A percentile compares a stretch with the other conserved stretches of the same genome.
phyloP scores from a whole-genome alignment of 2,113 vertebrate species.

The Hippolais icterina region DNA sequence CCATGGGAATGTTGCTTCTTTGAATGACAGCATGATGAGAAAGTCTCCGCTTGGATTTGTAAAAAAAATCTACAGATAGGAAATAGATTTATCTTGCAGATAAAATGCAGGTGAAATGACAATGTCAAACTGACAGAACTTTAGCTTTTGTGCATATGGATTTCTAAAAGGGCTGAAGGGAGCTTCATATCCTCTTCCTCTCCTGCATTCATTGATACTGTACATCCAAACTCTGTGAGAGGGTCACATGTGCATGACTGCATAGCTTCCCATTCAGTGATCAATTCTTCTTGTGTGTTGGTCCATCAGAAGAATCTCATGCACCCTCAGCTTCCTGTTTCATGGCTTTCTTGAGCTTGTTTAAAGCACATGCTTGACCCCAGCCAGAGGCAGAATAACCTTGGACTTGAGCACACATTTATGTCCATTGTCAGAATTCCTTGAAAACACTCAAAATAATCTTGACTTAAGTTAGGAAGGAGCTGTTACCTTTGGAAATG shows the following conservation, averaged over 20 bases:
- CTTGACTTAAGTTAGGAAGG: background rate
- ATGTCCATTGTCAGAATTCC: background rate
- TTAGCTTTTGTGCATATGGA: background rate
- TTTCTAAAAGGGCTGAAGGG: background rate
- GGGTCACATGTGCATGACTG: background rate
- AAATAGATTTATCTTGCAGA: background rate
- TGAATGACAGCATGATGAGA: background rate
- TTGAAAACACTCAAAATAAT: background rate
- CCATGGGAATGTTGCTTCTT: background rate
- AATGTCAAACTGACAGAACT: background rate
- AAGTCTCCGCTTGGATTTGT: background rate
- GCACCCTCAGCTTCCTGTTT: background rate
- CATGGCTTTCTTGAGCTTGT: background rate
- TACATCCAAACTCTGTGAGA: background rate
- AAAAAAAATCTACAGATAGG: background rate
- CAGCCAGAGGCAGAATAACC: background rate
- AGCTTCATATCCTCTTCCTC: background rate
- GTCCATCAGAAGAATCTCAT: background rate
- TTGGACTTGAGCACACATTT: background rate
- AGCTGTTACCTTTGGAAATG: background rate
- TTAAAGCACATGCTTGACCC: background rate
- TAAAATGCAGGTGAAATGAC: background rate
- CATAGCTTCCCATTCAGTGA: background rate
- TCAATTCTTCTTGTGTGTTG: background rate
- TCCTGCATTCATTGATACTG: accelerated